Evolutionary conservation across 2,797 vertebrate genomes (phyloP).

Genomic region (Coendou prehensilis): DNA sequence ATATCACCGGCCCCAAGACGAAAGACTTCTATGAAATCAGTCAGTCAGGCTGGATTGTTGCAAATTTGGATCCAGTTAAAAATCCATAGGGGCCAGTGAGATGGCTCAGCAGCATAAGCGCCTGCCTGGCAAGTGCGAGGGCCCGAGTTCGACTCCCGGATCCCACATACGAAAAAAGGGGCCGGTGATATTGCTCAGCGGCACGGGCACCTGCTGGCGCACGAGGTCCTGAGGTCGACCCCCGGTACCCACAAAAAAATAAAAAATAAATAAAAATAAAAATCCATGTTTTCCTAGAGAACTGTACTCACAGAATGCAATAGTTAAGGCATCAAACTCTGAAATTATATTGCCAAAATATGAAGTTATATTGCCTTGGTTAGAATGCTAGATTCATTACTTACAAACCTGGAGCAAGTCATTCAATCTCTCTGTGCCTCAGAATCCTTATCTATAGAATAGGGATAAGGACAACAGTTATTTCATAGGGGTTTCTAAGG

Average conservation of each 20-base stretch:
- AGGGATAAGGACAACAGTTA: not conserved
- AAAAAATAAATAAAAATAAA: not conserved
- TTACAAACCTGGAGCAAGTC: conserved; percentile 33
- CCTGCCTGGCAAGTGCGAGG: no score
- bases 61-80: not conserved
- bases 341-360: not conserved
- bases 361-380: conserved; percentile 20
- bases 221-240: no score
- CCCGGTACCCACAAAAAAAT: no score
- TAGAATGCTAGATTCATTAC: conserved; percentile 19
- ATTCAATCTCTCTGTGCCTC: conserved; percentile 32
- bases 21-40: conserved; percentile 38
- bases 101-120: no score
- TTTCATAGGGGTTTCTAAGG: conserved; percentile 40
- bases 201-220: no score
- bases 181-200: no score
- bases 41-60: not conserved
- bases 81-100: no score
- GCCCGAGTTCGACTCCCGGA: no score
- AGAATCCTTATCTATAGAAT: conserved; percentile 34
- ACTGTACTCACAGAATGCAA: not conserved
- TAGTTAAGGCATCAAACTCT: conserved; percentile 35
- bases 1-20: no score
- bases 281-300: conserved; percentile 24
- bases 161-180: no score